A percentile compares a stretch with the other conserved stretches of the same genome.
phyloP scores from a whole-genome alignment of 2,113 vertebrate species.

The Sinocyclocheilus maitianheensis region DNA sequence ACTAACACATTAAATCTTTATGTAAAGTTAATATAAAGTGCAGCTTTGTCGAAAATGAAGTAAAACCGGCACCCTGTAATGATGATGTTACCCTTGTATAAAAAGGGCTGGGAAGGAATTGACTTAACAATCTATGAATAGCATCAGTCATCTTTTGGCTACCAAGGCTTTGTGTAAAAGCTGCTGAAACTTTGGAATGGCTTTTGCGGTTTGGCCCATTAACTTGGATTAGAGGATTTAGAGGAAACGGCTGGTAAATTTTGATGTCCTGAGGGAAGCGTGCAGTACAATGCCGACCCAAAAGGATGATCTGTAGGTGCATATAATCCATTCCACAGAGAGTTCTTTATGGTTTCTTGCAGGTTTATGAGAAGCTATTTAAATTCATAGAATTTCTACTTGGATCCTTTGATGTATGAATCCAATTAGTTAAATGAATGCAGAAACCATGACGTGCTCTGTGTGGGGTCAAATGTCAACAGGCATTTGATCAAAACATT shows the following conservation, averaged over 20 bases:
- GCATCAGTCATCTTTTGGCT: slow-evolving; percentile 9
- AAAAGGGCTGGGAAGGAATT: not conserved
- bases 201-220: slow-evolving; percentile 55
- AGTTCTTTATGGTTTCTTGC: slow-evolving; percentile 24
- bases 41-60: slow-evolving; percentile 13
- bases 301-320: slow-evolving; percentile 14
- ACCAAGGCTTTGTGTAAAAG: slow-evolving; percentile 19
- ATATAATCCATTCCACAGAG: slow-evolving; percentile 49
- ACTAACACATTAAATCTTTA: not conserved
- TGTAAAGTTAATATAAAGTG: not conserved
- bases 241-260: slow-evolving; percentile 42
- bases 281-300: not conserved
- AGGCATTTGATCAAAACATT: slow-evolving; percentile 42
- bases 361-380: slow-evolving; percentile 33
- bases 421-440: slow-evolving; percentile 49
- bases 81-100: slow-evolving; percentile 12
- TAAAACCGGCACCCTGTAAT: slow-evolving; percentile 12
- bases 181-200: slow-evolving; percentile 37
- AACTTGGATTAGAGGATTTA: slow-evolving; percentile 58
- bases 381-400: slow-evolving; percentile 48
- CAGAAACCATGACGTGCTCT: slow-evolving; percentile 46
- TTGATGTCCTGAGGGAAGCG: slow-evolving; percentile 53
- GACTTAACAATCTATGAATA: slow-evolving; percentile 26
- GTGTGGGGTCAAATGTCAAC: slow-evolving; percentile 48
- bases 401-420: slow-evolving; percentile 41